These are phyloP conservation scores for Lasioglossum pauxillum DNA, from an alignment of 2,888 invertebrate genomes.

Conservation along the genomic window DNA sequence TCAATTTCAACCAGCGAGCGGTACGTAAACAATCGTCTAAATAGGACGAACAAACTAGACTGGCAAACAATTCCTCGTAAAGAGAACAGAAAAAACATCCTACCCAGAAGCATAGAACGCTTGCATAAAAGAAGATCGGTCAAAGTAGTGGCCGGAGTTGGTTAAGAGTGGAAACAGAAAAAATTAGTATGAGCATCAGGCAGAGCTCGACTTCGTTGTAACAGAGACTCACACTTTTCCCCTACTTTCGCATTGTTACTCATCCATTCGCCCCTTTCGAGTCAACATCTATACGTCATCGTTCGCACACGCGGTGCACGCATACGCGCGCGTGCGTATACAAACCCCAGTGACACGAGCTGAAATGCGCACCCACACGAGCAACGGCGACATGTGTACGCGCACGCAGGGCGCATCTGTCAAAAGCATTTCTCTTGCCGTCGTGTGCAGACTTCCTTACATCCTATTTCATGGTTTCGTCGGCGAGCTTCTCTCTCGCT, in stretches of 20 bases:
- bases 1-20: neutral
- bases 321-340: constrained; percentile 43
- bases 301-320: constrained; percentile 53
- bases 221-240: constrained; percentile 34
- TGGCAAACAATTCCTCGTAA: neutral
- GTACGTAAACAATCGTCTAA: neutral
- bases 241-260: constrained; percentile 48
- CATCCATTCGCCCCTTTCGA: constrained; percentile 50
- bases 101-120: neutral
- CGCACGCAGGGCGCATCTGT: constrained; percentile 11
- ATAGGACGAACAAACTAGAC: neutral
- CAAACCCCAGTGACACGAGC: constrained; percentile 21
- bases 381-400: neutral
- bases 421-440: constrained; percentile 18
- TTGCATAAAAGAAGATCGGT: constrained; percentile 16
- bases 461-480: constrained; percentile 2
- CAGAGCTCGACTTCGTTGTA: constrained; percentile 34
- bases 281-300: constrained; percentile 55
- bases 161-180: constrained; percentile 36
- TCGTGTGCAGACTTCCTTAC: constrained; percentile 27
- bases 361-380: constrained; percentile 18
- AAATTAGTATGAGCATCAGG: constrained; percentile 33
- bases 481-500: neutral
- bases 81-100: neutral
- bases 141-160: constrained; percentile 32